Conservation (phyloP, 2,797 vertebrate genomes). For the Danio choprae region DNA sequence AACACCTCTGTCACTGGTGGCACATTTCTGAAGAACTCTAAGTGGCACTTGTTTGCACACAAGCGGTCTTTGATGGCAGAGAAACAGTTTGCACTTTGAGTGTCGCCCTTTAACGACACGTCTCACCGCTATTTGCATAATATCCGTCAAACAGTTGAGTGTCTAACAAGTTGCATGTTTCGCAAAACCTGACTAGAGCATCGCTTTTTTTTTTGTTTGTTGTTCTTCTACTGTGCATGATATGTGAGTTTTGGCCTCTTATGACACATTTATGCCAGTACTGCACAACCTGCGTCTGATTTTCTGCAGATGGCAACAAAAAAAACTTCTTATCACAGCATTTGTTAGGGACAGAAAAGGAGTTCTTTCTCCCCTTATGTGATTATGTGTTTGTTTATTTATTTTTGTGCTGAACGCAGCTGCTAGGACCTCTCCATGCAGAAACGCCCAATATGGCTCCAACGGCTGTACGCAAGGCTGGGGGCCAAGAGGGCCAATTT, state of each 20-base stretch:
- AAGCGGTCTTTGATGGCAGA: constrained; percentile 76
- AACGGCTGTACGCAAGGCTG: constrained; percentile 71
- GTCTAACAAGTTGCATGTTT: not conserved
- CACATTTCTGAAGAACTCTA: constrained; percentile 63
- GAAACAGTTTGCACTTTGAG: constrained; percentile 22
- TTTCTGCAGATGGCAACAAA: constrained; percentile 75
- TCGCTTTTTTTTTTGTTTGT: not conserved
- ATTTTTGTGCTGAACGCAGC: constrained; percentile 80
- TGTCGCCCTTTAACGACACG: not conserved
- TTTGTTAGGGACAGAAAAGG: constrained; percentile 62
- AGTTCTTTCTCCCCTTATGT: constrained; percentile 48
- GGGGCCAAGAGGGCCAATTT: constrained; percentile 72
- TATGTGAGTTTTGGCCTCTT: not conserved
- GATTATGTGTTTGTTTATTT: constrained; percentile 79
- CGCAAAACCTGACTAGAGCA: constrained; percentile 9
- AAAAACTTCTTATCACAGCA: constrained; percentile 75
- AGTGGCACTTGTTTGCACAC: constrained; percentile 81
- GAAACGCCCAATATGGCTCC: constrained; percentile 77
- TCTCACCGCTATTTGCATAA: constrained; percentile 24
- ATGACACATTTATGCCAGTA: constrained; percentile 35
- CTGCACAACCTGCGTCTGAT: constrained; percentile 47
- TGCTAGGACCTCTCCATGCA: constrained; percentile 74
- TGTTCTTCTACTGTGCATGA: not conserved
- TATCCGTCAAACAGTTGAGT: not conserved
- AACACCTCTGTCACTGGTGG: not conserved